Percentiles rank a stretch among this genome's conserved stretches.
These are phyloP conservation scores for Zaprionus lineosus DNA, from an alignment of 2,888 invertebrate genomes.

Conservation along the genomic window DNA sequence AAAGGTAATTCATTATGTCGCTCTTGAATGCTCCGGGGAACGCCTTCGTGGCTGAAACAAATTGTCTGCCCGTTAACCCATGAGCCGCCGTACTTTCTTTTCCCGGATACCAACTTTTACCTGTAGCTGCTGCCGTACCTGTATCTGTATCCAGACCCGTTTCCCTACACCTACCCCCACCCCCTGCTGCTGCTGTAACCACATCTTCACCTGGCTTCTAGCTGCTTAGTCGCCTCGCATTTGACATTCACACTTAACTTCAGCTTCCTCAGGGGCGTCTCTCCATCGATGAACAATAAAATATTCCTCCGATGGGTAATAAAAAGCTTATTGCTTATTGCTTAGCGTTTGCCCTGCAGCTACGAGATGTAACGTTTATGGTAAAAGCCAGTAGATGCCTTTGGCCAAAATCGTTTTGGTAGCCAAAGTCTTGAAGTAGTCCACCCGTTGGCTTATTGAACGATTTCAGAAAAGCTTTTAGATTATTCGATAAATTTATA, in stretches of 20 bases:
- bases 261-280: constrained; percentile 34
- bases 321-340: constrained; percentile 68
- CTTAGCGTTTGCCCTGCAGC: constrained; percentile 34
- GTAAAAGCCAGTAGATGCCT: too few relatives aligned
- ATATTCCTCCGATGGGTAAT: constrained; percentile 77
- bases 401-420: too few relatives aligned
- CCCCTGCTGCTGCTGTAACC: too few relatives aligned
- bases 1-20: constrained; percentile 83
- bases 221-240: constrained; percentile 33
- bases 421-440: too few relatives aligned
- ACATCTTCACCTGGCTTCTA: constrained; percentile 14
- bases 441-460: too few relatives aligned
- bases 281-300: constrained; percentile 66
- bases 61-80: constrained; percentile 58
- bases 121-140: neutral
- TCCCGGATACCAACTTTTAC: constrained; percentile 11
- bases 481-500: too few relatives aligned
- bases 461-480: too few relatives aligned
- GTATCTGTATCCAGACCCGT: constrained; percentile 1
- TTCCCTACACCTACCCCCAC: neutral
- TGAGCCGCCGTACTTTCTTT: constrained; percentile 20
- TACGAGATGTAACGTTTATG: constrained; percentile 31
- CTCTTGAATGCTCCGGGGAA: constrained; percentile 75
- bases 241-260: constrained; percentile 57
- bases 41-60: constrained; percentile 48